These are phyloP conservation scores for Luscinia luscinia DNA, from an alignment of 2,797 vertebrate species.

Conservation along the genomic window DNA sequence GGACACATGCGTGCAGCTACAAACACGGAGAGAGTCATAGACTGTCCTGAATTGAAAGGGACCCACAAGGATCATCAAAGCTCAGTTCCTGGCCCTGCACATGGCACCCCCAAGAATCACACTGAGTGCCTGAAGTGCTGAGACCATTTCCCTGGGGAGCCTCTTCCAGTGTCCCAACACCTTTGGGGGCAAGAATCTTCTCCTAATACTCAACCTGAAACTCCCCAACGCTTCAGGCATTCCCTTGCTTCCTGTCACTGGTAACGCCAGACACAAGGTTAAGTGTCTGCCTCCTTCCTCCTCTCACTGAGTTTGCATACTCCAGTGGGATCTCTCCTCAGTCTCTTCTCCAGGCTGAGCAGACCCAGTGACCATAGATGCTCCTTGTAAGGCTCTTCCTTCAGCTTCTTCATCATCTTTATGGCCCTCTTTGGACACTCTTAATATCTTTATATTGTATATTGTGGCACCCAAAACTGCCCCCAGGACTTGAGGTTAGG, in stretches of 20 bases:
- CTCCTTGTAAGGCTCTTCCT: background rate
- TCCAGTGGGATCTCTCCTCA: background rate
- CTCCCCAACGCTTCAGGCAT: background rate
- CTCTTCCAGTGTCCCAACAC: background rate
- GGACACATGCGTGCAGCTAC: background rate
- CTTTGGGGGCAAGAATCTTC: background rate
- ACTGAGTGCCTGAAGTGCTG: background rate
- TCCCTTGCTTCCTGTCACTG: background rate
- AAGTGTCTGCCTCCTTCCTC: too few species aligned
- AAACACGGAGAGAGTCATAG: background rate
- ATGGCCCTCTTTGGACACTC: background rate
- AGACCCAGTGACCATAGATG: background rate
- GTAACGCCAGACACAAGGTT: too few species aligned
- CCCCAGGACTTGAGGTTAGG: accelerated
- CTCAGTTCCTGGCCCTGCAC: background rate
- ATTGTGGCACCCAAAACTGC: background rate
- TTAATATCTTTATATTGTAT: background rate
- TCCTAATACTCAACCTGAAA: background rate
- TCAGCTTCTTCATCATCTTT: background rate
- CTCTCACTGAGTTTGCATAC: background rate
- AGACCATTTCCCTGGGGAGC: background rate
- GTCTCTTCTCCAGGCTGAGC: background rate
- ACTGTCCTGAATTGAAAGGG: background rate
- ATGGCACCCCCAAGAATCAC: background rate
- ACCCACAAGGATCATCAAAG: background rate